Evolutionary conservation across 2,797 vertebrate species (phyloP).

Genomic region (Xenopus petersii): DNA sequence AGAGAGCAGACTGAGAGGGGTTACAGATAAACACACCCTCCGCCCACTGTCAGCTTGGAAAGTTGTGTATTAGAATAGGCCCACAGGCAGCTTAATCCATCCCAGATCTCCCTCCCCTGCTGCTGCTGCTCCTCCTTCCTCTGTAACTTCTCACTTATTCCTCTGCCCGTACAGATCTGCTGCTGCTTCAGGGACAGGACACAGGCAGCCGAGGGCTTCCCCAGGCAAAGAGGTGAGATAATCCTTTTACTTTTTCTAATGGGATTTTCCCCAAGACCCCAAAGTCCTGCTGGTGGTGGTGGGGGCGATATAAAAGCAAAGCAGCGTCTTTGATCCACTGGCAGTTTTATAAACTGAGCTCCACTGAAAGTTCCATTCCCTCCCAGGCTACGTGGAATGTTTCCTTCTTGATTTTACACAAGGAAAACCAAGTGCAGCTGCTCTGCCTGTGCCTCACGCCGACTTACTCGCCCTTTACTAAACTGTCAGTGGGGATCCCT

Average conservation of each 20-base stretch:
- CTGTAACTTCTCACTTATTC: constrained; percentile 13
- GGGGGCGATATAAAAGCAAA: not conserved
- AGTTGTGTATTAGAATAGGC: constrained; percentile 16
- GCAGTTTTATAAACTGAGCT: not conserved
- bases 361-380: not conserved
- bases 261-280: not conserved
- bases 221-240: not conserved
- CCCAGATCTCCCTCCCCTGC: constrained; percentile 9
- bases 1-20: not conserved
- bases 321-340: not conserved
- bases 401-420: not conserved
- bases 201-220: not conserved
- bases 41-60: not conserved
- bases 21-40: not conserved
- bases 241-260: not conserved
- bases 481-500: no score
- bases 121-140: constrained; percentile 5
- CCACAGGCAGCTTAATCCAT: constrained; percentile 12
- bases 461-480: not conserved
- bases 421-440: not conserved
- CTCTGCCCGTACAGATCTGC: not conserved
- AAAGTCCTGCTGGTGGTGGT: not conserved
- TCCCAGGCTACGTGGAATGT: constrained; percentile 3
- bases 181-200: no score
- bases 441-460: not conserved